Evolutionary conservation across 2,888 invertebrate genomes (phyloP).

Genomic region (Brachypalpus laphriformis): DNA sequence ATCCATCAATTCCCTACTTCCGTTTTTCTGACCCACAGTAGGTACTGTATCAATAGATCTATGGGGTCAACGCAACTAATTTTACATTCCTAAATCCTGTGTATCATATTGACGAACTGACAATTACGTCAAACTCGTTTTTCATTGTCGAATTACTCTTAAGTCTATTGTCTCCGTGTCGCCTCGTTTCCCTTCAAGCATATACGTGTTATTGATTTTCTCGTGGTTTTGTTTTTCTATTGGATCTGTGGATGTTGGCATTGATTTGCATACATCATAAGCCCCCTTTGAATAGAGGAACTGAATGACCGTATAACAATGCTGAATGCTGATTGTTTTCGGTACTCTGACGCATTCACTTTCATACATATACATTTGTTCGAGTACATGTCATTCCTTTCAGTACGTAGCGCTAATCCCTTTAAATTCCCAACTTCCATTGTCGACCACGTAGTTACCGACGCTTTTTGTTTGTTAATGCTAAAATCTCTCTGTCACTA

Average conservation of each 20-base stretch:
- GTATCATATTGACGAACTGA: background rate
- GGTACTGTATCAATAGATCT: too few relatives aligned
- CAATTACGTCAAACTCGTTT: background rate
- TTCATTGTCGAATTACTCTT: background rate
- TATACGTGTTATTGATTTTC: background rate
- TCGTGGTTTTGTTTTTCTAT: background rate
- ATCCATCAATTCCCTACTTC: too few relatives aligned
- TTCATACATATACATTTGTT: background rate
- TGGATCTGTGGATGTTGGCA: background rate
- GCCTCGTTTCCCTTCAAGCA: too few relatives aligned
- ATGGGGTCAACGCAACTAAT: background rate
- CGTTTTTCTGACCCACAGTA: too few relatives aligned
- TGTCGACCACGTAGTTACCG: background rate
- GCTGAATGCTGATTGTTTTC: conserved; percentile 12
- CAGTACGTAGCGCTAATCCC: background rate
- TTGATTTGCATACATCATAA: conserved; percentile 4
- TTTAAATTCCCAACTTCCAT: background rate
- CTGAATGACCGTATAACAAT: conserved; percentile 14
- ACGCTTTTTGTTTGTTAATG: background rate
- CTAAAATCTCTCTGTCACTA: background rate
- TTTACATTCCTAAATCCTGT: background rate
- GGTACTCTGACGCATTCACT: background rate
- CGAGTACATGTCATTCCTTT: background rate
- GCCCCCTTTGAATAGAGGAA: background rate
- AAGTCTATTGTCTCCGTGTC: background rate